Evolutionary conservation across 2,888 invertebrate genomes (phyloP).

Genomic region (Rosalia funebris): DNA sequence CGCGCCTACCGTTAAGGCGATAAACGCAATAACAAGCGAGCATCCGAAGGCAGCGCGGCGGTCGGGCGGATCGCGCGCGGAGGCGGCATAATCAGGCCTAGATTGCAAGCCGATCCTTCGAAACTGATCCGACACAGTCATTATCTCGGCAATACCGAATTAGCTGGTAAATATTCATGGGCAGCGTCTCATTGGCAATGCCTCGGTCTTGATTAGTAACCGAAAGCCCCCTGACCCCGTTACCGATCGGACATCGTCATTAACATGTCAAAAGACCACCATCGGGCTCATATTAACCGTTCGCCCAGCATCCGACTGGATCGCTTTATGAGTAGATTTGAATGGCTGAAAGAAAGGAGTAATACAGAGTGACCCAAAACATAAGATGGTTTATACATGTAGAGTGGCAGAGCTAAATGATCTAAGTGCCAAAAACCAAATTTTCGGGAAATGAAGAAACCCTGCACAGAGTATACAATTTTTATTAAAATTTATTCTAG

Average conservation of each 20-base stretch:
- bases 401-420: too few relatives aligned
- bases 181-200: conserved; percentile 61
- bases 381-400: too few relatives aligned
- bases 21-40: conserved; percentile 40
- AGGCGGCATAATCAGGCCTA: conserved; percentile 56
- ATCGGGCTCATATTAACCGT: conserved; percentile 30
- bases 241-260: conserved; percentile 48
- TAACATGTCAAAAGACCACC: conserved; percentile 52
- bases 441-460: too few relatives aligned
- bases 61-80: conserved; percentile 36
- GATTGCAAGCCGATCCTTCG: conserved; percentile 53
- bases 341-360: too few relatives aligned
- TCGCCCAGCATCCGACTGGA: too few relatives aligned
- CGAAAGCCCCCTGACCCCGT: conserved; percentile 37
- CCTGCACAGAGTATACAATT: too few relatives aligned
- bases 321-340: too few relatives aligned
- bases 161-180: conserved; percentile 67
- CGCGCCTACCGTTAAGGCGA: conserved; percentile 29
- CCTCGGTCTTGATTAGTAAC: conserved; percentile 55
- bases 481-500: too few relatives aligned
- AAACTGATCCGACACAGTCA: conserved; percentile 58
- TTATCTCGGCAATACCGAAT: conserved; percentile 61
- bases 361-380: too few relatives aligned
- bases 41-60: conserved; percentile 35
- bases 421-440: too few relatives aligned